Base-by-base conservation (phyloP, 2,888 invertebrate genomes). In the Formica aserva region DNA sequence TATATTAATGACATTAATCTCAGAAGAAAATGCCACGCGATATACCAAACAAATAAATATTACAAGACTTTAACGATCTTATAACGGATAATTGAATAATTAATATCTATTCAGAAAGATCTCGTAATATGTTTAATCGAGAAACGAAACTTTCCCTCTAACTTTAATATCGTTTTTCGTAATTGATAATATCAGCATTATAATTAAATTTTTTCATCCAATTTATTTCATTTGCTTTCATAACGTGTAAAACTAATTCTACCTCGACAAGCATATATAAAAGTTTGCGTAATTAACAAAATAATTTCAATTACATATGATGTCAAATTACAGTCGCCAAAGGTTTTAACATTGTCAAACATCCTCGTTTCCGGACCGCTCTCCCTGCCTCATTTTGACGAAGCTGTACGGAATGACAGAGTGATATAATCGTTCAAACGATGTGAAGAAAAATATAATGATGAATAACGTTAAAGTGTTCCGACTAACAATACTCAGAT, bases 401-500 rank as follows among this genome's bases (percentile, higher is more conserved):
- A 63, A 81, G 32, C 87, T 88, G 88, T 85, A 87, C 85, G 88
- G 85, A 85, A 84, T 38, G 86, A 60, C 72, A 82, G 85, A 84
- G 76, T 82, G 72, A 78, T 71, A 62, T 85, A 72, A 84, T 84
- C 65, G 85, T 88, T 88, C 77, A 81, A 88, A 83, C 82, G 85
- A 86, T 80, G 85, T 81, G 38, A 78, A 84, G 81, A 35, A 52
- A 26, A 18, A 52, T 75, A 86, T 85, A 85, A 81, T 66, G 84
- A 48, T 48, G 32, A 86, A 85, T 89, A 86, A 89, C 69, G 81
- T 88, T 57, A 76, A 83, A 88, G 89, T 91, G 91, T 91, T 91
- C 91, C 29, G 75, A 84, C 82, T 82, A 85, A n/a, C 52, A 91
- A 89, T 90, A 91, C 86, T 91, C 90, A 87, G 83, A 85, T 85